Evolutionary conservation across 2,888 invertebrate species (phyloP).

Genomic region (Scrobipalpa costella): DNA sequence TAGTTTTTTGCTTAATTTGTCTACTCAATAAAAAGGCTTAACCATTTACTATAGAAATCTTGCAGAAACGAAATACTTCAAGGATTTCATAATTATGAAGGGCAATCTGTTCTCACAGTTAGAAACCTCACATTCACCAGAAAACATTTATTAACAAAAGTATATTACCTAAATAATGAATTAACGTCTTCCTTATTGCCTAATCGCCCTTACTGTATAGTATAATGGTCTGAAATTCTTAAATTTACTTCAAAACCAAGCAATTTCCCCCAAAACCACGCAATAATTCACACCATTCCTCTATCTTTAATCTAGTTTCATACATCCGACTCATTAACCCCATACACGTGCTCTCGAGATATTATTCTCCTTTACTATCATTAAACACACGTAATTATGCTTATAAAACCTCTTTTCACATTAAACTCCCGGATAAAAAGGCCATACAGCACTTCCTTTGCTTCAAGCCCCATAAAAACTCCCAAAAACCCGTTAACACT

Average conservation of each 20-base stretch:
- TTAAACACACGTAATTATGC: conserved; percentile 74
- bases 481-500: conserved; percentile 71
- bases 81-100: too few relatives aligned
- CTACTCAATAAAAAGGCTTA: too few relatives aligned
- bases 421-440: conserved; percentile 75
- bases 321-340: conserved; percentile 33
- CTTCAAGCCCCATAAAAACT: conserved; percentile 68
- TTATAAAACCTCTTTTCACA: conserved; percentile 75
- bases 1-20: too few relatives aligned
- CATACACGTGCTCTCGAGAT: conserved; percentile 47
- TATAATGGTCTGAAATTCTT: not conserved
- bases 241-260: conserved; percentile 11
- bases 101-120: too few relatives aligned
- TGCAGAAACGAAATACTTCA: too few relatives aligned
- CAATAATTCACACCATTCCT: not conserved
- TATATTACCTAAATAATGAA: too few relatives aligned
- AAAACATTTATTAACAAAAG: too few relatives aligned
- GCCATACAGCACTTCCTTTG: conserved; percentile 71
- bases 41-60: too few relatives aligned
- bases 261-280: conserved; percentile 16
- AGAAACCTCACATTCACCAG: too few relatives aligned
- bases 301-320: not conserved
- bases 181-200: not conserved
- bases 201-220: not conserved
- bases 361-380: conserved; percentile 61